phyloP scores from a whole-genome alignment of 2,113 vertebrate genomes.

The Nerophis ophidion region DNA sequence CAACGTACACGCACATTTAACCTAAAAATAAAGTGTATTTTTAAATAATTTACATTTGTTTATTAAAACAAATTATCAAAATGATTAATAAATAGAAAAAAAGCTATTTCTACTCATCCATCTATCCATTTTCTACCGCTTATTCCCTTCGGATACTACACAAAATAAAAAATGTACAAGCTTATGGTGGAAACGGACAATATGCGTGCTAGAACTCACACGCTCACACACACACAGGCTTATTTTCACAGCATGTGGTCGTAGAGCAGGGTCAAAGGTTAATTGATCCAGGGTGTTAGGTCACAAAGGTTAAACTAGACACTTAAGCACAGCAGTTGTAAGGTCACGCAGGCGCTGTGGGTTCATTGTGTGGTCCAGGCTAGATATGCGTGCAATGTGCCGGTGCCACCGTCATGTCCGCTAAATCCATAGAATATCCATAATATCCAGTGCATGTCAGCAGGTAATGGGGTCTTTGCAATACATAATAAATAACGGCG shows the following conservation, averaged over 20 bases:
- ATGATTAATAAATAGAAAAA: background rate
- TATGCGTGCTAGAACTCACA: background rate
- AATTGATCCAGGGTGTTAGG: slow-evolving; percentile 53
- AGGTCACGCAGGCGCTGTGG: slow-evolving; percentile 13
- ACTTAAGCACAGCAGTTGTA: slow-evolving; percentile 47
- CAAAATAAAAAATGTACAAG: background rate
- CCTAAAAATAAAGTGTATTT: too few relatives aligned
- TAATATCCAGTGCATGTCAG: background rate
- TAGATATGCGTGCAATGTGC: slow-evolving; percentile 6
- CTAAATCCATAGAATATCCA: background rate
- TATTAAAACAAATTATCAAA: too few relatives aligned
- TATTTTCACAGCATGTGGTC: slow-evolving; percentile 24
- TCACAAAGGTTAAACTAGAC: slow-evolving; percentile 58
- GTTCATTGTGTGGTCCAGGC: slow-evolving; percentile 38
- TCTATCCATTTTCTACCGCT: too few relatives aligned
- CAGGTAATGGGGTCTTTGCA: background rate
- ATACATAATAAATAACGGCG: slow-evolving; percentile 17
- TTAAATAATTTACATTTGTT: too few relatives aligned
- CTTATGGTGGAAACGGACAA: background rate
- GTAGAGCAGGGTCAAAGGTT: slow-evolving; percentile 54
- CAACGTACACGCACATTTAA: too few relatives aligned
- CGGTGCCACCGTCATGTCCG: background rate
- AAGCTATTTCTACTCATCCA: background rate
- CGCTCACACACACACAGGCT: slow-evolving; percentile 13
- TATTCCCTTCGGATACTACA: too few relatives aligned